phyloP scores from a whole-genome alignment of 2,113 vertebrate species.

The Nesoenas mayeri region DNA sequence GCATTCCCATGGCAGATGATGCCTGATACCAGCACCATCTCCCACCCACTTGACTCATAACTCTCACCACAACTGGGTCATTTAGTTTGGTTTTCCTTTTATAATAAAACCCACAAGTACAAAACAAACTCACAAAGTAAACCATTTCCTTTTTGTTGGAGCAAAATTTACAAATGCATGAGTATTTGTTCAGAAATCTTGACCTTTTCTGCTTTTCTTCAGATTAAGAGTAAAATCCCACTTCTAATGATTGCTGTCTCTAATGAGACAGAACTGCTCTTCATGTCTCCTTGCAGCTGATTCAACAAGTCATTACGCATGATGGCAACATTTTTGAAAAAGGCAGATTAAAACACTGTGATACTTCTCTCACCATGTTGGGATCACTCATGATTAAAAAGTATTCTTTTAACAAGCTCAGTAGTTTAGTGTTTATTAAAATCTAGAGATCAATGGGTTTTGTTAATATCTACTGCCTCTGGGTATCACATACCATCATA shows the following conservation, averaged over 20 bases:
- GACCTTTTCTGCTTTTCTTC: constrained; percentile 27
- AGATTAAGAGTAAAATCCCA: neutral
- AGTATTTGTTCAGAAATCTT: neutral
- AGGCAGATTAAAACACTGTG: neutral
- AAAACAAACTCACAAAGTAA: neutral
- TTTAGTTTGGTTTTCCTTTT: neutral
- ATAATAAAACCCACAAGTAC: neutral
- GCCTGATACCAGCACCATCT: neutral
- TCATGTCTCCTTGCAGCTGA: neutral
- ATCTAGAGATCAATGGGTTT: neutral
- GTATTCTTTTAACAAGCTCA: neutral
- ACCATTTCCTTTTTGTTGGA: neutral
- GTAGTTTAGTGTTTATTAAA: constrained; percentile 24
- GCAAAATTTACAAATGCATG: neutral
- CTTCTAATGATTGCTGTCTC: neutral
- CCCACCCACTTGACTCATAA: neutral
- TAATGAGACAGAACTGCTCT: constrained; percentile 15
- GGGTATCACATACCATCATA: neutral
- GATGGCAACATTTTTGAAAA: neutral
- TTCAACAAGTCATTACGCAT: neutral
- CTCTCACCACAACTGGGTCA: neutral
- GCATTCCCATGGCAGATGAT: accelerated
- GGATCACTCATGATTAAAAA: neutral
- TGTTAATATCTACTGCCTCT: neutral
- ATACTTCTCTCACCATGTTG: neutral